Evolutionary conservation across 2,888 invertebrate genomes (phyloP), one percentile per base, ranked within the genome.

Genomic region (Drosophila melanosoma): DNA sequence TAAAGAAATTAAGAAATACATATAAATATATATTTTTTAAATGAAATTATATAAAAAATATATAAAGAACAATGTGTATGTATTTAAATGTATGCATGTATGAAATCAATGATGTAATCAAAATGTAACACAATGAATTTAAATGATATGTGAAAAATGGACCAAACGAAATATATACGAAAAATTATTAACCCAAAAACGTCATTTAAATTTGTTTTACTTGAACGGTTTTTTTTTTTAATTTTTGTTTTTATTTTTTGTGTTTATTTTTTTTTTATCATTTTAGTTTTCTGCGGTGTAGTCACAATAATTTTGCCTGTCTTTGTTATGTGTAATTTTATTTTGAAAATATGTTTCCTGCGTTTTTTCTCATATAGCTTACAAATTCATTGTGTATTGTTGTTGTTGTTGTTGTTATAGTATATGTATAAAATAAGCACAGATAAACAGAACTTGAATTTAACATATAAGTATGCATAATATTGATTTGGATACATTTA

Each of bases 331-430:
- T 69, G 29, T 65, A 29, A 29, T 29, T 51, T n/a, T 10, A 49
- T 38, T 49, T 60, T 53, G 59, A 78, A 57, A 69, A 66, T 67
- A 69, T 60, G 61, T 76, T 68, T 53, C 62, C 49, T 60, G 52
- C 53, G 53, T 32, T 57, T 69, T 74, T 75, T 81, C 80, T 79
- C 74, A 79, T 81, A 80, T 81, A 89, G 79, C 84, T 88, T 82
- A 90, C 88, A 91, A 91, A 91, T 91, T 91, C 91, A 91, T 91
- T 91, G 91, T 89, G 90, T 90, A 73, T 83, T 58, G 49, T 40
- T 52, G 36, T 33, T 52, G 53, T 62, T 45, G 63, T 62, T 54
- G 38, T 52, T 66, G 53, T 59, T 48, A 20, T 12, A 33, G 32
- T 35, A n/a, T 35, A 33, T 45, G 32, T 63, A 66, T 66, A 66